phyloP scores from a whole-genome alignment of 2,888 invertebrate genomes.

The Sarcophaga variegata region DNA sequence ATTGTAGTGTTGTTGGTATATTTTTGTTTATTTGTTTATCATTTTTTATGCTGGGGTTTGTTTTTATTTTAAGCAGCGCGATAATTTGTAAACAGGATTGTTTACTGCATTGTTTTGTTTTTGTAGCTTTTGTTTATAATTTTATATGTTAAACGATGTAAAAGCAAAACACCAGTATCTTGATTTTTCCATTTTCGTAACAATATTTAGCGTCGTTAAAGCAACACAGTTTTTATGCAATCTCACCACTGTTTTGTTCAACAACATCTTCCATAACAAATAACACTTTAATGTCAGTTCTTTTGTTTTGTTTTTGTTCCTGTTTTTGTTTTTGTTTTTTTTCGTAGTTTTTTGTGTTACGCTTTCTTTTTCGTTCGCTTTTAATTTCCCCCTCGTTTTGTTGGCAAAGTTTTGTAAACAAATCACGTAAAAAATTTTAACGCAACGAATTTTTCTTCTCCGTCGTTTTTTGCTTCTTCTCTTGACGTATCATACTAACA shows the following conservation, averaged over 20 bases:
- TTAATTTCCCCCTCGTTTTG: conserved; percentile 1
- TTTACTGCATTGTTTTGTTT: no score
- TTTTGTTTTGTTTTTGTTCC: not conserved
- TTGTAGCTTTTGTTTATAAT: no score
- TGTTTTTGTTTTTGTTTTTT: no score
- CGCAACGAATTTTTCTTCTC: conserved; percentile 19
- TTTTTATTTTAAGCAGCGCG: no score
- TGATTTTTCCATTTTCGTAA: no score
- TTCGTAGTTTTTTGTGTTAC: not conserved
- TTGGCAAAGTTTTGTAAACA: conserved; percentile 60
- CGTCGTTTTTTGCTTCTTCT: conserved; percentile 34
- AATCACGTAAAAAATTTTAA: conserved; percentile 66
- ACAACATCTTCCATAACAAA: conserved; percentile 22
- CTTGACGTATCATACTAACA: conserved; percentile 36
- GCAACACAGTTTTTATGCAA: not conserved
- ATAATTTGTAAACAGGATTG: no score
- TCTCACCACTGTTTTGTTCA: conserved; percentile 25
- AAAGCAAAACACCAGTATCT: no score
- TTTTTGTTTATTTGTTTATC: no score
- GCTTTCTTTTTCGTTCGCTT: not conserved
- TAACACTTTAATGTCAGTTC: conserved; percentile 43
- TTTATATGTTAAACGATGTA: no score
- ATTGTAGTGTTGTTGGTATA: no score
- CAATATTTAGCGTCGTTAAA: not conserved
- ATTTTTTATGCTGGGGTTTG: no score